Percentiles rank a stretch among this genome's conserved stretches.
Evolutionary conservation across 2,888 invertebrate genomes (phyloP).

Genomic region (Mechanitis mazaeus): DNA sequence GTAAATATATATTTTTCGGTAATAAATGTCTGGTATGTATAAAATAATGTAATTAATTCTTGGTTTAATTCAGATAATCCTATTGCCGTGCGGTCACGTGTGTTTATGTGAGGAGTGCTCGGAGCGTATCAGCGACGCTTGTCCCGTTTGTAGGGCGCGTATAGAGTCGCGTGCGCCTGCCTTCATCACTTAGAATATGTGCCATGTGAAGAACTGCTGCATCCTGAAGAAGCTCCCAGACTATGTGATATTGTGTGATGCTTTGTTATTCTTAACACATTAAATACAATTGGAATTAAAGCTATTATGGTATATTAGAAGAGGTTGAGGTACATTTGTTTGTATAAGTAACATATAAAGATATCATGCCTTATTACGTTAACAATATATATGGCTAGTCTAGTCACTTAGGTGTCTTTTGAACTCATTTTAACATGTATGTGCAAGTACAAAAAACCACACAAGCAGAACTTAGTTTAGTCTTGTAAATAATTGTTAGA

Average conservation of each 20-base stretch:
- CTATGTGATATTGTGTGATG: too few relatives aligned
- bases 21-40: too few relatives aligned
- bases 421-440: not conserved
- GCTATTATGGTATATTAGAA: too few relatives aligned
- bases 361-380: too few relatives aligned
- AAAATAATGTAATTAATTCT: not conserved
- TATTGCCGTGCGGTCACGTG: constrained; percentile 93
- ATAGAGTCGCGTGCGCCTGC: constrained; percentile 85
- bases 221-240: not conserved
- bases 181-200: constrained; percentile 78
- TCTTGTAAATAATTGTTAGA: constrained; percentile 9
- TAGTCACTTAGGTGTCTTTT: not conserved
- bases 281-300: too few relatives aligned
- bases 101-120: constrained; percentile 93
- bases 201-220: not conserved
- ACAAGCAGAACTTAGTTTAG: not conserved
- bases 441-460: not conserved
- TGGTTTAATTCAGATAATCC: constrained; percentile 78
- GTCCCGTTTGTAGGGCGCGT: constrained; percentile 86
- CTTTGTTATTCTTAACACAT: too few relatives aligned
- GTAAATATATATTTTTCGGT: too few relatives aligned
- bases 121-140: constrained; percentile 80
- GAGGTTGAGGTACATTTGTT: too few relatives aligned
- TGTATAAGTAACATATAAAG: too few relatives aligned
- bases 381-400: too few relatives aligned